Evolutionary conservation across 1,140 invertebrate genomes (phyloP), one percentile per base, ranked within the genome.

Genomic region (Drosophila pectinifera): DNA sequence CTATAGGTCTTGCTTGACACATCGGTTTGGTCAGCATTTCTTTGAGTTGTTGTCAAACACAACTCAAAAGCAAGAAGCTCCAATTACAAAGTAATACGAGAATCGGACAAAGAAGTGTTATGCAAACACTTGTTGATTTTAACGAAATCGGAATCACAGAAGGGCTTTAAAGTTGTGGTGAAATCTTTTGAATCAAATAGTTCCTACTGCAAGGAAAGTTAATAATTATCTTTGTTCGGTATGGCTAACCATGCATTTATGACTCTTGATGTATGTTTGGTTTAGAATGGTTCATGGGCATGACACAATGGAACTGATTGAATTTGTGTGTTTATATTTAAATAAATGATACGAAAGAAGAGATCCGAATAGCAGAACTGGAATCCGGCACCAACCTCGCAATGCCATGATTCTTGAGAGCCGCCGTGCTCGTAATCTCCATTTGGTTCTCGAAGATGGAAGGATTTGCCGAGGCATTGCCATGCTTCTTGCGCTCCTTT

Each of bases 321-420:
- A 64, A 55, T 49, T 59, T 48, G 49, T 57, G 13, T 36, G 7
- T 36, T 53, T 22, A 1, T 34, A 13, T 57, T 5, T 34, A 70
- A 34, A 48, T 46, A 70, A 70, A 57, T 57, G 64, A 74, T 73
- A 64, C 72, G 39, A 65, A 45, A 74, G 26, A 74, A 26, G 18
- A 49, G 57, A 65, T 58, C 34, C 46, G 24, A 38, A 26, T 43
- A 16, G 24, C 46, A 54, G 10, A n/a, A 14, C 22, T 38, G 28
- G 51, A 49, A 43, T 62, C 42, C 63, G 72, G 39, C 59, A 90
- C 85, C 68, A 85, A 92, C 90, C 91, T 92, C 13, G 92, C 91
- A 31, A 92, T 86, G 77, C 92, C 92, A 78, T 92, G 91, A 80
- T 92, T 92, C 58, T 86, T 85, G 6, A 92, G 73, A 4, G 84